phyloP scores from a whole-genome alignment of 30 jellyfish, hydroid and myxozoan species.

The Morbakka virulenta region DNA sequence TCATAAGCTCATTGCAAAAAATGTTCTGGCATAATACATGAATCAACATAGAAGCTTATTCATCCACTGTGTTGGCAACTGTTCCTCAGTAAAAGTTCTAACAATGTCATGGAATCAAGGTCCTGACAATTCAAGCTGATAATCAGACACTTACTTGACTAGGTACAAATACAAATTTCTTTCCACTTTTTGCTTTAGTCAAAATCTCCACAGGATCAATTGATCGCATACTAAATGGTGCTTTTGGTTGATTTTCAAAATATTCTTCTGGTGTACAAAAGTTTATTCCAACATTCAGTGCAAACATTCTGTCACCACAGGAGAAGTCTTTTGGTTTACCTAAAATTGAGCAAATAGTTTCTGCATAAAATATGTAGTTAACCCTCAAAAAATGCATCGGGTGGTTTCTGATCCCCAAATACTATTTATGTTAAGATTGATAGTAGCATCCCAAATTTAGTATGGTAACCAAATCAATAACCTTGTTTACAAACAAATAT shows the following conservation, averaged over 20 bases:
- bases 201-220: slow-evolving; percentile 20
- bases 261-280: slow-evolving; percentile 63
- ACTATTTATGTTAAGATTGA: too few relatives aligned
- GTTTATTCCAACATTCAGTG: slow-evolving; percentile 37
- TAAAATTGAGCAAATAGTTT: neutral
- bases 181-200: neutral
- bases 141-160: slow-evolving; percentile 15
- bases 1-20: too few relatives aligned
- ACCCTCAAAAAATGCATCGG: neutral
- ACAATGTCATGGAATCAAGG: too few relatives aligned
- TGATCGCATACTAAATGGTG: slow-evolving; percentile 25
- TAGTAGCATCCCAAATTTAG: too few relatives aligned
- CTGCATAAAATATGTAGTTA: neutral
- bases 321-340: slow-evolving; percentile 28
- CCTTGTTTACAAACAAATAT: too few relatives aligned
- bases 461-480: too few relatives aligned
- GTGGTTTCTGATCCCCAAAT: neutral
- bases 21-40: too few relatives aligned
- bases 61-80: too few relatives aligned
- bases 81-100: too few relatives aligned
- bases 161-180: neutral
- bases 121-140: neutral
- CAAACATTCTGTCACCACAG: slow-evolving; percentile 58
- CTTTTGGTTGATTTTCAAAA: slow-evolving; percentile 22
- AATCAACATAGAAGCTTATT: too few relatives aligned